These are phyloP conservation scores for Forpus xanthops DNA, from an alignment of 2,797 vertebrate genomes.

Conservation along the genomic window DNA sequence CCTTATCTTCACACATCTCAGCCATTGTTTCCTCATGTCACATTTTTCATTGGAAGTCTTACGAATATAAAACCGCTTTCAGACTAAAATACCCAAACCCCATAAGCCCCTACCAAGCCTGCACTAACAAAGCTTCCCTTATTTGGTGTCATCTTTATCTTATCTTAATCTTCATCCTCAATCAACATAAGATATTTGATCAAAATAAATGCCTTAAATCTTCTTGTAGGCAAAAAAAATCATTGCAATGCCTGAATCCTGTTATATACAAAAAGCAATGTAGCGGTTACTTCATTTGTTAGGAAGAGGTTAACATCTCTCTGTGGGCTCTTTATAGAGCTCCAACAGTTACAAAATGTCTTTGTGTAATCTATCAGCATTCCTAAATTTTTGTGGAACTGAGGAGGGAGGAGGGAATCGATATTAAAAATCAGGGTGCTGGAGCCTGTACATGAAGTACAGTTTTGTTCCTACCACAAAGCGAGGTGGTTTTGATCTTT, in stretches of 20 bases:
- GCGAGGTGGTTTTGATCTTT: conserved; percentile 65
- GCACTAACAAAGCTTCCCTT: neutral
- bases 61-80: neutral
- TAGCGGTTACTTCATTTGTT: conserved; percentile 15
- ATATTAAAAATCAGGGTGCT: conserved; percentile 51
- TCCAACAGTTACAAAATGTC: conserved; percentile 25
- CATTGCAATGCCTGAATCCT: neutral
- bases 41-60: conserved; percentile 9
- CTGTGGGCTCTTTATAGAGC: conserved; percentile 1
- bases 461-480: conserved; percentile 45
- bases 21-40: conserved; percentile 23
- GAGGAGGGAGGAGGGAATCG: neutral
- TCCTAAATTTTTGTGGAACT: conserved; percentile 56
- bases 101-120: neutral
- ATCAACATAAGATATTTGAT: neutral
- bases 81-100: neutral
- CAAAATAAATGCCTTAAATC: conserved; percentile 15
- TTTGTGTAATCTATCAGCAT: conserved; percentile 39
- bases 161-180: neutral
- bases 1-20: conserved; percentile 18
- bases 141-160: conserved; percentile 7
- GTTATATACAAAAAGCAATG: neutral
- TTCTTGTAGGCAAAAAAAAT: neutral
- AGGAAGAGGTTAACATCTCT: neutral
- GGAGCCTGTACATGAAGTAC: conserved; percentile 56